Percentiles rank a stretch among this genome's conserved stretches.
Conservation (phyloP, 2,113 vertebrate species). For the Python bivittatus region DNA sequence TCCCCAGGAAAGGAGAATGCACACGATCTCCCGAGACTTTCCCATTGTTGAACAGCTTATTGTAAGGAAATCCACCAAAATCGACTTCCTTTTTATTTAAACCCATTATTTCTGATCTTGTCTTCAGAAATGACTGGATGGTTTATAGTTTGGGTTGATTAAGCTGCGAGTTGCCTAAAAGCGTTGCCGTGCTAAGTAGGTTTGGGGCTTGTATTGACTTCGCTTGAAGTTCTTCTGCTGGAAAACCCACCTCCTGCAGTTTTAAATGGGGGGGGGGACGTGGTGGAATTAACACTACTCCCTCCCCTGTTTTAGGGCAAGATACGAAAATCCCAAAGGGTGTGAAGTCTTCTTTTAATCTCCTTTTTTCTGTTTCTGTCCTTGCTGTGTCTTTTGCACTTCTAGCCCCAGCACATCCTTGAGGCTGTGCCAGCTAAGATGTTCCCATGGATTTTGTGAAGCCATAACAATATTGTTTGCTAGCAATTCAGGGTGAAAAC, state of each 20-base stretch:
- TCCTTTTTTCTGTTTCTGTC: constrained; percentile 22
- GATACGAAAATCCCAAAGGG: neutral
- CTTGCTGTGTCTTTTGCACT: constrained; percentile 34
- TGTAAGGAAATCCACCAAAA: neutral
- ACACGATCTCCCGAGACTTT: neutral
- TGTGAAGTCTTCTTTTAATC: neutral
- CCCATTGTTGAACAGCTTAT: neutral
- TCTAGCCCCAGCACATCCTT: neutral
- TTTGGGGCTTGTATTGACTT: neutral
- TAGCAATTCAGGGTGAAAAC: neutral
- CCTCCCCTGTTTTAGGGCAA: no score
- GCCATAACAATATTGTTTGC: neutral
- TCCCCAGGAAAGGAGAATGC: neutral
- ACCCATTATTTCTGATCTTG: neutral
- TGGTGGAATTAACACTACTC: no score
- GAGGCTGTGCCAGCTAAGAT: constrained; percentile 39
- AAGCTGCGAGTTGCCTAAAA: neutral
- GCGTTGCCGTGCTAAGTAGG: neutral
- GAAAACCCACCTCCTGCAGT: no score
- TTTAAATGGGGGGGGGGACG: no score
- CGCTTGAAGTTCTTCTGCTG: neutral
- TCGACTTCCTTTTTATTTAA: neutral
- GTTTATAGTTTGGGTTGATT: neutral
- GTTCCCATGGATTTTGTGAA: constrained; percentile 22
- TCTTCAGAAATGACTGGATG: neutral